phyloP scores from a whole-genome alignment of 2,113 vertebrate species.

The Sylvilagus bachmani region DNA sequence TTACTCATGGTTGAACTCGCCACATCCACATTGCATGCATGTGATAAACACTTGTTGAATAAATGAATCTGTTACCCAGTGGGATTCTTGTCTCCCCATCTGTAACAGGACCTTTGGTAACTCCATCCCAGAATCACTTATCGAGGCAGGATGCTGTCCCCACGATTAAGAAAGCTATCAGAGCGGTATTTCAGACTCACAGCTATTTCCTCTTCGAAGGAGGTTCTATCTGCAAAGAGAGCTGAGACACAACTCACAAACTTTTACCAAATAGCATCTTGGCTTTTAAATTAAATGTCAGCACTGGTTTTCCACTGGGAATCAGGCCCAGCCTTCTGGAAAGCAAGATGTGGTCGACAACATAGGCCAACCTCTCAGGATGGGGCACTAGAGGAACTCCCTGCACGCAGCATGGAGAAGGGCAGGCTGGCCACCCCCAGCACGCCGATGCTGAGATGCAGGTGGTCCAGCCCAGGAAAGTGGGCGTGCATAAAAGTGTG shows the following conservation, averaged over 20 bases:
- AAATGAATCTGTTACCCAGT: not conserved
- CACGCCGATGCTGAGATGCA: rapidly evolving
- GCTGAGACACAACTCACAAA: conserved; percentile 78
- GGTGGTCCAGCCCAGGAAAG: not conserved
- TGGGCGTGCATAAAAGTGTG: rapidly evolving
- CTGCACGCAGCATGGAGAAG: not conserved
- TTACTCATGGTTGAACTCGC: not conserved
- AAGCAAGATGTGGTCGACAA: conserved; percentile 58
- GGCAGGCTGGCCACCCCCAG: no score
- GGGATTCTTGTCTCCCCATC: not conserved
- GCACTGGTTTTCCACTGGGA: conserved; percentile 78
- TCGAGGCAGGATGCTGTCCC: not conserved
- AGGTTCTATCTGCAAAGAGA: conserved; percentile 67
- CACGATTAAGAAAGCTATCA: conserved; percentile 47
- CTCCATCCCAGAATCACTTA: not conserved
- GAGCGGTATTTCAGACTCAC: conserved; percentile 52
- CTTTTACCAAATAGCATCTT: conserved; percentile 79
- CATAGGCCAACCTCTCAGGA: conserved; percentile 26
- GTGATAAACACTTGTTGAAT: not conserved
- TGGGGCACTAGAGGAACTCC: conserved; percentile 32
- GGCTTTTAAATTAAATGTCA: conserved; percentile 88
- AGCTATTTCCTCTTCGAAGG: conserved; percentile 60
- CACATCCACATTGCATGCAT: not conserved
- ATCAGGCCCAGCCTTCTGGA: conserved; percentile 73
- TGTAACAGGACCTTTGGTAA: not conserved